Evolutionary conservation across 1,140 invertebrate genomes (phyloP), one percentile per base, ranked within the genome.

Genomic region (Drosophila punjabiensis): DNA sequence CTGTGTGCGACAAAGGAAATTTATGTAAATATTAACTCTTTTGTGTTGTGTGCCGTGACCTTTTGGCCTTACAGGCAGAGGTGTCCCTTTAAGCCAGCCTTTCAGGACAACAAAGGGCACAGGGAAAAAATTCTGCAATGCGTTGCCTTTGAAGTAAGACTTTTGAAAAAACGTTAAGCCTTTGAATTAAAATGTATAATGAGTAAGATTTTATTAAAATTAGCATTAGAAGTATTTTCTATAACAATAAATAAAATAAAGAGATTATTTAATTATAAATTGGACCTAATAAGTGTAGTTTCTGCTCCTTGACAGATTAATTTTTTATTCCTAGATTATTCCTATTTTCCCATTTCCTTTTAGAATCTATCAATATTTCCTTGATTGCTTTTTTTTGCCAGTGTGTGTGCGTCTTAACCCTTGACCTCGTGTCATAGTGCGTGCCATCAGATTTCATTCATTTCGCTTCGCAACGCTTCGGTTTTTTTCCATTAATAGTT

Each of bases 401-500:
- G 55, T 41, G 33, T 45, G 10, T 39, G 33, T 50, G 18, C 5
- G 10, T 48, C n/a, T 20, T 37, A 65, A 39, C 53, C 41, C 43
- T 59, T 66, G 39, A 45, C 48, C 58, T 43, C 41, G 24, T 58
- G 37, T 56, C 48, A 20, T 20, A 62, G 61, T 78, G 79, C 53
- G 62, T 69, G 75, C 79, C 83, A 68, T 87, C 64, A 79, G 81
- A 62, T 79, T 87, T 79, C 55, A 59, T 48, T 43, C 45, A 20
- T 66, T 68, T 67, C 62, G n/a, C 16, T 32, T 50, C 33, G 33
- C 33, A 14, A 35, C 33, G 53, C 53, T 56, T 58, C 14, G 55
- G 43, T 63, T 79, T 89, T 88, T 84, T 89, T 63, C 85, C 81
- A 88, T 88, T 89, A 88, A 88, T 88, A 88, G 84, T 88, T 88